Base-by-base conservation (phyloP, 2,797 vertebrate species). In the Coreius guichenoti region DNA sequence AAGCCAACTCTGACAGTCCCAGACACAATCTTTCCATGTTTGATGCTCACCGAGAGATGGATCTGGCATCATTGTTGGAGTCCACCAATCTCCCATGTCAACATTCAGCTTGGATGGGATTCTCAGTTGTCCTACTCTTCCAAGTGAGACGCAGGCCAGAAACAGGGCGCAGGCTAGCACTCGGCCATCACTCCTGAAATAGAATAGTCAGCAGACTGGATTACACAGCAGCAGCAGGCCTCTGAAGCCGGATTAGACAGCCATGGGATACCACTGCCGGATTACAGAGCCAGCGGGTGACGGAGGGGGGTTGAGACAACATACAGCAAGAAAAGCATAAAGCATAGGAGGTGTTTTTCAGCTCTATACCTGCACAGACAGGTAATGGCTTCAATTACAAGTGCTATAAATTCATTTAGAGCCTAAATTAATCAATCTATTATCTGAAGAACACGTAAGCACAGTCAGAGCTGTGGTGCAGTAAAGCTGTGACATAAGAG, bases 31-130 rank as follows among this genome's bases (percentile, higher is more conserved):
- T 23, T 8, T 14, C 17, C 79, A 69, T 76, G 82, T 78, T 84
- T 58, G 21, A 31, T 36, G 17, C 87, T 65, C 43, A 84, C 67
- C 87, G 49, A 87, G 21, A 69, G 29, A 33, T 51, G 94, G 93
- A 90, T 95, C 94, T 79, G 94, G 93, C 93, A 96, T 96, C 94
- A 93, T 93, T 90, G 95, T 80, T 84, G 86, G 51, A 13, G 94
- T 94, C 94, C 94, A 96, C 97, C 95, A 96, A 93, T 98, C 97
- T 93, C 96, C 97, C 97, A 98, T 98, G 94, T 96, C 96, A 96
- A 91, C 90, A 63, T 87, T 90, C 88, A 92, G 92, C 93, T 90
- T 91, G 91, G 90, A 87, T 87, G 92, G 92, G 91, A 88, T 86
- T 90, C 90, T 86, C 90, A 92, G 87, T 89, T 92, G 91, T 88